Percentiles rank a stretch among this genome's conserved stretches.
Conservation (phyloP, 1,140 invertebrate species). For the Hermetia illucens region DNA sequence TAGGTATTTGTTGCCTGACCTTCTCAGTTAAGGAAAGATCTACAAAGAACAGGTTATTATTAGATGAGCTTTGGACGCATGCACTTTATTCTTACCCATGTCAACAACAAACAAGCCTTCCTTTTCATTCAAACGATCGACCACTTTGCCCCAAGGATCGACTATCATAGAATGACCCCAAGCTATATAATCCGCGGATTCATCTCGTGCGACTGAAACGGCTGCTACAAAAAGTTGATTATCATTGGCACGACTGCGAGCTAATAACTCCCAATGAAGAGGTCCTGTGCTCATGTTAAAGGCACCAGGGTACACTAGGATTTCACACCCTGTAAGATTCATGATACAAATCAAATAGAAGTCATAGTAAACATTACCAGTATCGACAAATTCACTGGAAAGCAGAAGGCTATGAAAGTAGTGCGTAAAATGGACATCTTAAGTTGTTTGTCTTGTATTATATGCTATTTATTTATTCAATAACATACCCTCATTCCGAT, state of each 20-base stretch:
- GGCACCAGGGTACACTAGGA: constrained; percentile 82
- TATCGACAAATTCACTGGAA: no score
- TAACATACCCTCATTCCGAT: constrained; percentile 51
- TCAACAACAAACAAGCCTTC: constrained; percentile 62
- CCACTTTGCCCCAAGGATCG: constrained; percentile 75
- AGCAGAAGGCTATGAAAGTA: no score
- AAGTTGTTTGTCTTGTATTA: no score
- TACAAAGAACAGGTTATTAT: constrained; percentile 29
- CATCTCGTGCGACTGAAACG: constrained; percentile 62
- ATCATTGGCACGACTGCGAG: constrained; percentile 67
- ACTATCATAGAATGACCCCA: constrained; percentile 79
- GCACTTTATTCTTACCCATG: constrained; percentile 36
- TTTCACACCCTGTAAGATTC: constrained; percentile 50
- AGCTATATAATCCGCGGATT: constrained; percentile 60
- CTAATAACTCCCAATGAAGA: constrained; percentile 79
- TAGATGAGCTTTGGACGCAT: neutral
- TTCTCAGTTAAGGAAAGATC: constrained; percentile 59
- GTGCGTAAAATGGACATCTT: no score
- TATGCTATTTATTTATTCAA: no score
- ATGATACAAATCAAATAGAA: neutral
- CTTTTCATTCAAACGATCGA: constrained; percentile 50
- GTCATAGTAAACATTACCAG: neutral
- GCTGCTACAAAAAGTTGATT: constrained; percentile 68
- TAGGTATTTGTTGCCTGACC: constrained; percentile 68
- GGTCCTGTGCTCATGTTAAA: constrained; percentile 95